phyloP scores from a whole-genome alignment of 2,888 invertebrate genomes.

The Tachina lurida region DNA sequence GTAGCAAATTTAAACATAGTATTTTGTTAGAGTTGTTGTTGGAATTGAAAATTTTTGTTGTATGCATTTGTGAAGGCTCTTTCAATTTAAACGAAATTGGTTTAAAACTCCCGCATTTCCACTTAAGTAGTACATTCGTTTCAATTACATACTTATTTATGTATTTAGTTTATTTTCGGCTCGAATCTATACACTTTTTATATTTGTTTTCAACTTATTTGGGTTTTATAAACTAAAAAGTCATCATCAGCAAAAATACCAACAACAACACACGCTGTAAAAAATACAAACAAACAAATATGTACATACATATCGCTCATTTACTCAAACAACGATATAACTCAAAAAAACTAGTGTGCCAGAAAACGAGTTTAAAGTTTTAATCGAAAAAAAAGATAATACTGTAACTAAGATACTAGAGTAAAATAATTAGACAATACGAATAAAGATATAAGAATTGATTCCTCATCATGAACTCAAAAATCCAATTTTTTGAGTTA shows the following conservation, averaged over 20 bases:
- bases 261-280: background rate
- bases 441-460: no score
- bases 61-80: slow-evolving; percentile 48
- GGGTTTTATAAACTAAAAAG: slow-evolving; percentile 62
- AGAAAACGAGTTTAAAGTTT: no score
- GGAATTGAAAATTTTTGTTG: slow-evolving; percentile 40
- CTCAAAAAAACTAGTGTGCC: no score
- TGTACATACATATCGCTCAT: no score
- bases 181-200: slow-evolving; percentile 23
- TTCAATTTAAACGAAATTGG: slow-evolving; percentile 69
- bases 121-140: background rate
- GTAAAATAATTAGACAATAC: no score
- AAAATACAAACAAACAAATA: background rate
- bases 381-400: no score
- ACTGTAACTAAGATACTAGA: no score
- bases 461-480: no score
- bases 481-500: no score
- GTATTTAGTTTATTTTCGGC: background rate
- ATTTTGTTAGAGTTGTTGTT: background rate
- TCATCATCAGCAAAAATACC: slow-evolving; percentile 47
- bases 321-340: no score
- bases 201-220: slow-evolving; percentile 63
- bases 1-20: slow-evolving; percentile 3
- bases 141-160: background rate
- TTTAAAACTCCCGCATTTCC: slow-evolving; percentile 63